Base-by-base conservation (phyloP, 2,113 vertebrate genomes). In the Excalfactoria chinensis region DNA sequence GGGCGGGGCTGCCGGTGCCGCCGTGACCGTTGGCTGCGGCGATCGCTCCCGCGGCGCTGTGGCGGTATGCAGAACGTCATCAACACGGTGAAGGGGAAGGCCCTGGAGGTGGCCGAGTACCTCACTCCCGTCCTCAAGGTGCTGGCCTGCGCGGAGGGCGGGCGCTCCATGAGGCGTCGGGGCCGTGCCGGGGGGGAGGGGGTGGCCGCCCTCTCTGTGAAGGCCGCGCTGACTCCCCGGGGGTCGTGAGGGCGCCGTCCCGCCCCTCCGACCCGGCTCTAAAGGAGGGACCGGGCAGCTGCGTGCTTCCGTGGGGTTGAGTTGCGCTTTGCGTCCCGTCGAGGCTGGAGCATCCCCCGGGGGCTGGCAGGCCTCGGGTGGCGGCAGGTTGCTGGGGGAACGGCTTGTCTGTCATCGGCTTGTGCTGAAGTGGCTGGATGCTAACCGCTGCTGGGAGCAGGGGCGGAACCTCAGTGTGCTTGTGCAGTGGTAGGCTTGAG, bases 101-200 rank as follows among this genome's bases (percentile, higher is more conserved):
- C 99, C 8, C 97, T 99, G 62, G 99, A 99, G 13, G 98, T 99
- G 97, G 99, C 99, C 7, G 99, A 99, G 98, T 98, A 99, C 70
- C 98, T 99, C 86, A 99, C 99, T 4, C 99, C 99, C 4, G 99
- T 99, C 28, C 95, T 99, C 70, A 99, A 99, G 99, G 99, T 99
- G 98, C 98, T 37, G 55, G 92, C 32, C 37, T 48, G 80, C 46
- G 86, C 49, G 32, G 66, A 53, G 30, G 56, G 3, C 11, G 23
- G 48, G 11, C 37, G 6, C 56, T 66, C 23, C 32, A 11, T 12
- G 9, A n/a, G 35, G 59, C 9, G 20, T 2, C 35, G 41, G 11
- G 19, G 17, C 16, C 19, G 6, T 21, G 44, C 7, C 14, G 34
- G 59, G 53, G 53, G 53, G 53, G 53, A 18, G 10, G 16, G 53